phyloP scores from a whole-genome alignment of 2,888 invertebrate genomes.

The Drosophila buzzatii region DNA sequence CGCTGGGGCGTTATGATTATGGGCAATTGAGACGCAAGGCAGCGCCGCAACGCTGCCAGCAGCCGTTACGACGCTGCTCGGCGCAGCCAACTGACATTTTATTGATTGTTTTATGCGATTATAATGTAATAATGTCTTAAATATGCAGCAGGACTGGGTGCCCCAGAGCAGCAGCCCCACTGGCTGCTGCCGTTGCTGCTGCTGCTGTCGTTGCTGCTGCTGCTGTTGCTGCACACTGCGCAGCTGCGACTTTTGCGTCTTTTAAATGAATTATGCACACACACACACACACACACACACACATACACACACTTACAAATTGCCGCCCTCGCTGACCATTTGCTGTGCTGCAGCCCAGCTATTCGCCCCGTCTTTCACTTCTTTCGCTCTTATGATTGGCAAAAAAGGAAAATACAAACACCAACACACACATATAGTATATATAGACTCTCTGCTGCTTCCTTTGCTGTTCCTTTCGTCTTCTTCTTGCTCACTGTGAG shows the following conservation, averaged over 20 bases:
- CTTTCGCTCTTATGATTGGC: conserved; percentile 77
- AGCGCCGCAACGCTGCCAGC: conserved; percentile 31
- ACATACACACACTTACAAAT: conserved; percentile 12
- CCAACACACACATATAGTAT: conserved; percentile 13
- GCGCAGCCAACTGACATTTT: conserved; percentile 69
- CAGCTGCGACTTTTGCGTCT: conserved; percentile 72
- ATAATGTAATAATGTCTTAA: conserved; percentile 82
- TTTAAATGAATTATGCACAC: conserved; percentile 70
- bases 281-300: conserved; percentile 25
- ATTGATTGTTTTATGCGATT: conserved; percentile 83
- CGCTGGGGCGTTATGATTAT: conserved; percentile 61
- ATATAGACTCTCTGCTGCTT: not conserved
- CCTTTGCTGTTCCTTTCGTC: not conserved
- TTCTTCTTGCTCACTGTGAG: conserved; percentile 11
- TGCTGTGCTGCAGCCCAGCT: conserved; percentile 48
- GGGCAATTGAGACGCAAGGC: conserved; percentile 58
- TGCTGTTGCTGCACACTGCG: conserved; percentile 54
- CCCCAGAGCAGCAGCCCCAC: conserved; percentile 17
- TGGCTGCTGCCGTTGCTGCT: conserved; percentile 22
- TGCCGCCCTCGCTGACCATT: conserved; percentile 64
- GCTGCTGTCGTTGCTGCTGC: conserved; percentile 7
- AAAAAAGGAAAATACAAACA: conserved; percentile 54
- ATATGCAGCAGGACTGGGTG: conserved; percentile 55
- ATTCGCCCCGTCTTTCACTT: conserved; percentile 20
- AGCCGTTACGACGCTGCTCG: conserved; percentile 25